These are phyloP conservation scores for Alligator mississippiensis DNA, from an alignment of 2,113 vertebrate genomes.

Conservation along the genomic window DNA sequence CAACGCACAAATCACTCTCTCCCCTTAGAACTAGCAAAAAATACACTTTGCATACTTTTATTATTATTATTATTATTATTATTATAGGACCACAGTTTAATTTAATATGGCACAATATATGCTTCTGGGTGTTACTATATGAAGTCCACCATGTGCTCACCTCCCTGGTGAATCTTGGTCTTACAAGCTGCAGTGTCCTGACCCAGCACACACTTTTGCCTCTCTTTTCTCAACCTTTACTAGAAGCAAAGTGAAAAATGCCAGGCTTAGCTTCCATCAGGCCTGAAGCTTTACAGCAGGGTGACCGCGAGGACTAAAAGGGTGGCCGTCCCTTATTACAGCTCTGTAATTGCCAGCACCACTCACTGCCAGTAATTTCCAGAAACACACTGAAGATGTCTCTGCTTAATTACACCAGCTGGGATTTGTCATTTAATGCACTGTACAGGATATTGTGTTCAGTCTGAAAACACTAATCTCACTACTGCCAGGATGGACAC, in stretches of 20 bases:
- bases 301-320: background rate
- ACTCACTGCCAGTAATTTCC: background rate
- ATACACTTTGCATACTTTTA: background rate
- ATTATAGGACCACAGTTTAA: background rate
- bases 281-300: background rate
- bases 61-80: background rate
- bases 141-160: accelerated
- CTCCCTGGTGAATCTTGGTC: background rate
- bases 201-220: background rate
- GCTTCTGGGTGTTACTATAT: background rate
- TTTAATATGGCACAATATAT: background rate
- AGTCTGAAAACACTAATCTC: background rate
- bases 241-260: background rate
- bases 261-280: background rate
- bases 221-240: background rate
- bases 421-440: no score
- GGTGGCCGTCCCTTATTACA: background rate
- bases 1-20: background rate
- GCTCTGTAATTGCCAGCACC: background rate
- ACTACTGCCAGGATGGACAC: background rate
- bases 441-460: no score
- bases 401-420: background rate
- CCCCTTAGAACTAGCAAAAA: background rate
- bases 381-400: no score
- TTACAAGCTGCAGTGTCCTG: background rate